phyloP scores from a whole-genome alignment of 2,888 invertebrate species.

The Orchesellides sinensis region DNA sequence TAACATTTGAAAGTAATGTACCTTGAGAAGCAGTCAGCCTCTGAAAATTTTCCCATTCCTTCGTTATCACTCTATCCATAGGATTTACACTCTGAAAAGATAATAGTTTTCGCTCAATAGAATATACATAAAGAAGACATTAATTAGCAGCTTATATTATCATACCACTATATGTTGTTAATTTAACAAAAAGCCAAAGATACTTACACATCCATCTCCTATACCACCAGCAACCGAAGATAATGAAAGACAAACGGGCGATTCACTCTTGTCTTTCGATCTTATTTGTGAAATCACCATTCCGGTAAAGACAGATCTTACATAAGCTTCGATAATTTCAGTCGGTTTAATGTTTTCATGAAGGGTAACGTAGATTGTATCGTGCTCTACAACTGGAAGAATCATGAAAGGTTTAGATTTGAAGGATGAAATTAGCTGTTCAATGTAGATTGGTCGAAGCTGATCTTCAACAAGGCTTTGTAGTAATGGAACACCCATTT shows the following conservation, averaged over 20 bases:
- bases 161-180: neutral
- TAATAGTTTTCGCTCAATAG: neutral
- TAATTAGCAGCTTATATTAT: neutral
- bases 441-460: constrained; percentile 75
- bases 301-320: constrained; percentile 82
- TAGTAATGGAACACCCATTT: constrained; percentile 80
- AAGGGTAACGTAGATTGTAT: constrained; percentile 80
- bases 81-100: constrained; percentile 54
- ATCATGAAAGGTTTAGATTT: constrained; percentile 80
- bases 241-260: constrained; percentile 33
- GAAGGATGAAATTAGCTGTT: constrained; percentile 78
- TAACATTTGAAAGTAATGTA: neutral
- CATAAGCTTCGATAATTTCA: constrained; percentile 84
- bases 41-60: constrained; percentile 65
- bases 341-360: constrained; percentile 79
- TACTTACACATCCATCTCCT: constrained; percentile 41
- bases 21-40: constrained; percentile 41
- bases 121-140: neutral
- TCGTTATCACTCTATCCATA: constrained; percentile 52
- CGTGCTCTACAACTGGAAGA: constrained; percentile 78
- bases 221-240: constrained; percentile 34
- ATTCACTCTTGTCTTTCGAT: constrained; percentile 22
- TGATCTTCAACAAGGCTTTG: constrained; percentile 14
- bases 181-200: neutral
- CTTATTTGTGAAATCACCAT: constrained; percentile 25